Conservation (phyloP, 2,797 vertebrate species). For the Pangasius mekongensis region DNA sequence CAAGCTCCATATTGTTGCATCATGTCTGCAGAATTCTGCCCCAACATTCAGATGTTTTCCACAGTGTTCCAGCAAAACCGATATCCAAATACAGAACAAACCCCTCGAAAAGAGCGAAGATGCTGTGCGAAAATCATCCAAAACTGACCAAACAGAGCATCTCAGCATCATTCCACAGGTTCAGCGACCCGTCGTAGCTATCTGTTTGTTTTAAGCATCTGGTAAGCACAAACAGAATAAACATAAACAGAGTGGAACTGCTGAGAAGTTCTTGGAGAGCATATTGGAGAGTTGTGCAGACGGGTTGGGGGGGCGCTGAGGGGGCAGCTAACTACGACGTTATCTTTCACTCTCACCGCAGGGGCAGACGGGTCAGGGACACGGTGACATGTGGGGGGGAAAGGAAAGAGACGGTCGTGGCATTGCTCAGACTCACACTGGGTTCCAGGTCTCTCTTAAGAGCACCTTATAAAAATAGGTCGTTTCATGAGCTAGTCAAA, state of each 20-base stretch:
- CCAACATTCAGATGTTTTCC: not conserved
- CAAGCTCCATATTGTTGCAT: not conserved
- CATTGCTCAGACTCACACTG: slow-evolving; percentile 50
- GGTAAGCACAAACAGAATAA: slow-evolving; percentile 36
- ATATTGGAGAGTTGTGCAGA: slow-evolving; percentile 52
- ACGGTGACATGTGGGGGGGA: slow-evolving; percentile 60
- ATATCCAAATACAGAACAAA: not conserved
- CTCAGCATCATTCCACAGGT: slow-evolving; percentile 37
- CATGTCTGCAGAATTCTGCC: not conserved
- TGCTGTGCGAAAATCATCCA: not conserved
- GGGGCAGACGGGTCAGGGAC: slow-evolving; percentile 75
- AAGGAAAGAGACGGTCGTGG: slow-evolving; percentile 36
- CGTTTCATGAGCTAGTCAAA: slow-evolving; percentile 62
- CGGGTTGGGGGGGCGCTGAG: slow-evolving; percentile 54
- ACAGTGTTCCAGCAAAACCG: not conserved
- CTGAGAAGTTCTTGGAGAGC: slow-evolving; percentile 73
- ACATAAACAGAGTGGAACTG: slow-evolving; percentile 51
- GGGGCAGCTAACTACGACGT: slow-evolving; percentile 65
- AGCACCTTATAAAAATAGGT: slow-evolving; percentile 77
- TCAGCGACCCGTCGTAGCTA: slow-evolving; percentile 29
- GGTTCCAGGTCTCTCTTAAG: slow-evolving; percentile 65
- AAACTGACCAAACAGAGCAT: slow-evolving; percentile 15
- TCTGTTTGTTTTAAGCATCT: slow-evolving; percentile 51
- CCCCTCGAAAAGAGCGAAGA: no score
- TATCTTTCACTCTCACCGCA: slow-evolving; percentile 74